Conservation (phyloP, 2,888 invertebrate species). For the Ganaspis brasiliensis region DNA sequence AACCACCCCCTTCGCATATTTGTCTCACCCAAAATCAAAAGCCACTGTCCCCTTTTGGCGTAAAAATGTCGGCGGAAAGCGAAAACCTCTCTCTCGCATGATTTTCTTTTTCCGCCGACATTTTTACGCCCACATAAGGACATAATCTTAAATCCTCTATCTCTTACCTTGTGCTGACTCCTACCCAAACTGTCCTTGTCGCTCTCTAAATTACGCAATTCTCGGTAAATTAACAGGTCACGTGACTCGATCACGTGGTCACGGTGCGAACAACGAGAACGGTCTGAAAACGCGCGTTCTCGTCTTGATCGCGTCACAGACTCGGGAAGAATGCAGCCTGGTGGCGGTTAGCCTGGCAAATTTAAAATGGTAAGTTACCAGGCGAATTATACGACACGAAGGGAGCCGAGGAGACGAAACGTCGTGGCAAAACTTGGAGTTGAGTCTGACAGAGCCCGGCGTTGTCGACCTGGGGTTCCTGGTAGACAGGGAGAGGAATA, state of each 20-base stretch:
- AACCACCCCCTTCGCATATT: background rate
- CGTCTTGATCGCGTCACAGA: slow-evolving; percentile 67
- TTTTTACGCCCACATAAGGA: no score
- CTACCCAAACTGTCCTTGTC: no score
- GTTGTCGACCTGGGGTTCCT: slow-evolving; percentile 73
- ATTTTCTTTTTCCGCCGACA: slow-evolving; percentile 17
- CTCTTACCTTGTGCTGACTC: slow-evolving; percentile 53
- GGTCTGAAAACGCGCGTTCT: no score
- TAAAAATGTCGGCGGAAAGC: no score
- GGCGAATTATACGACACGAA: slow-evolving; percentile 58
- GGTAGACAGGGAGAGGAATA: slow-evolving; percentile 79
- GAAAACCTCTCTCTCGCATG: slow-evolving; percentile 18
- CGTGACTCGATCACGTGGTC: slow-evolving; percentile 39
- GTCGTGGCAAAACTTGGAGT: slow-evolving; percentile 40
- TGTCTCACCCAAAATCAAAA: background rate
- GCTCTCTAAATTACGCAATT: no score
- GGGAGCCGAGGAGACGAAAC: slow-evolving; percentile 61
- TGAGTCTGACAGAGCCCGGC: slow-evolving; percentile 56
- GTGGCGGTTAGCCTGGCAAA: slow-evolving; percentile 63
- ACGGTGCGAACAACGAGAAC: slow-evolving; percentile 21
- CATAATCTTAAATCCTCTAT: no score
- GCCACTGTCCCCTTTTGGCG: no score
- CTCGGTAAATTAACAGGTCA: no score
- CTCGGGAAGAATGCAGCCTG: slow-evolving; percentile 66
- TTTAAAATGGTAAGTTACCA: slow-evolving; percentile 70